Evolutionary conservation across 1,140 invertebrate genomes (phyloP).

Genomic region (Melipona quadrifasciata): DNA sequence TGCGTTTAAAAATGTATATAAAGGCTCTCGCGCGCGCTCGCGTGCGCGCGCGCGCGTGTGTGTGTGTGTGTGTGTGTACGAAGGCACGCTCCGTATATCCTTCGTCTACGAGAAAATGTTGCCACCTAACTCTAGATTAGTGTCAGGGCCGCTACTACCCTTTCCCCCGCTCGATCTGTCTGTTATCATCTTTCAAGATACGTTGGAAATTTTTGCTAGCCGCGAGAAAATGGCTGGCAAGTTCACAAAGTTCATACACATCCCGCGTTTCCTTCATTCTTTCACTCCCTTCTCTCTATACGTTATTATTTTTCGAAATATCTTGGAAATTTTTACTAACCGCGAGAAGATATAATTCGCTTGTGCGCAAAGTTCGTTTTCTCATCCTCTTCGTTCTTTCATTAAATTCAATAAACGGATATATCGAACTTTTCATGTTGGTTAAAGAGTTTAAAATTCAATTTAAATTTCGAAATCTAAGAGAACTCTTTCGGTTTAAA

Average conservation of each 20-base stretch:
- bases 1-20: neutral
- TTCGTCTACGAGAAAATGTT: conserved; percentile 72
- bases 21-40: neutral
- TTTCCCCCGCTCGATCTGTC: conserved; percentile 7
- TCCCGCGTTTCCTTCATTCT: neutral
- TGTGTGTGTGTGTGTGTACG: neutral
- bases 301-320: neutral
- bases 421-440: no score
- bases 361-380: no score
- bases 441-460: no score
- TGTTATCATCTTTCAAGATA: conserved; percentile 34
- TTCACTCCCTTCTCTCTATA: neutral
- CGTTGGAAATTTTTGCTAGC: conserved; percentile 20
- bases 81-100: conserved; percentile 55
- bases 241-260: neutral
- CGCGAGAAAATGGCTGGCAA: no score
- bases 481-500: no score
- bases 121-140: conserved; percentile 75
- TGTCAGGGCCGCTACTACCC: conserved; percentile 67
- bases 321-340: no score
- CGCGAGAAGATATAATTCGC: no score
- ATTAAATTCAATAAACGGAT: no score
- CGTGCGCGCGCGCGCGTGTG: neutral
- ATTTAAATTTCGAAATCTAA: no score
- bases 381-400: no score